Percentiles rank a stretch among this genome's conserved stretches.
These are phyloP conservation scores for Hydropsyche tenuis DNA, from an alignment of 1,140 invertebrate species.

Conservation along the genomic window DNA sequence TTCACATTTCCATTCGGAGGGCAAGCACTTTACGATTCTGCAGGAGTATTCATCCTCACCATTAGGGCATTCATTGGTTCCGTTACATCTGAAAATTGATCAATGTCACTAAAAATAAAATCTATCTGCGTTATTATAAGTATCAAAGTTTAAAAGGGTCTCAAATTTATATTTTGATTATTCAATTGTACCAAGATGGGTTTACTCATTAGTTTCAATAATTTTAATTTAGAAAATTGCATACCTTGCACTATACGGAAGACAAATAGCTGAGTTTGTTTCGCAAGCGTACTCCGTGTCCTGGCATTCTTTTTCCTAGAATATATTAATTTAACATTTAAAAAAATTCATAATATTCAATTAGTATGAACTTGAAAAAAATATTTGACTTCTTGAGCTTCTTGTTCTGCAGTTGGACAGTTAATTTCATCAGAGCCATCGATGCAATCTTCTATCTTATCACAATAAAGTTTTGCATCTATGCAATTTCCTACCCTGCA, in stretches of 20 bases:
- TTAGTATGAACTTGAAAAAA: neutral
- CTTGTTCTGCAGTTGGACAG: constrained; percentile 31
- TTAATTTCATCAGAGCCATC: constrained; percentile 44
- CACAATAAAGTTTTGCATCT: constrained; percentile 31
- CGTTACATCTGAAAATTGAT: constrained; percentile 67
- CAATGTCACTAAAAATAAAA: constrained; percentile 4
- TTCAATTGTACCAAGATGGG: constrained; percentile 43
- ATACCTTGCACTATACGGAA: constrained; percentile 59
- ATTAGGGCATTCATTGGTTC: constrained; percentile 72
- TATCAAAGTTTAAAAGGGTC: neutral
- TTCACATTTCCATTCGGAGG: constrained; percentile 54
- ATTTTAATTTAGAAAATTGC: constrained; percentile 33
- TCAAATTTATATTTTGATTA: neutral
- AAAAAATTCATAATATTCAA: too few relatives aligned
- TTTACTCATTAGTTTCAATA: too few relatives aligned
- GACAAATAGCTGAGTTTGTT: constrained; percentile 54
- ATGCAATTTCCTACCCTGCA: constrained; percentile 40
- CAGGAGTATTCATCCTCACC: constrained; percentile 70
- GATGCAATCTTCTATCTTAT: constrained; percentile 43
- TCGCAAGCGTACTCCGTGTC: constrained; percentile 60
- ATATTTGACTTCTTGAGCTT: constrained; percentile 3
- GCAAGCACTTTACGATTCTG: constrained; percentile 25
- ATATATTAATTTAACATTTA: too few relatives aligned
- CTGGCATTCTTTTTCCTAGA: constrained; percentile 51
- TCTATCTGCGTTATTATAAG: neutral